Evolutionary conservation across 2,888 invertebrate species (phyloP).

Genomic region (Thelaira solivaga): DNA sequence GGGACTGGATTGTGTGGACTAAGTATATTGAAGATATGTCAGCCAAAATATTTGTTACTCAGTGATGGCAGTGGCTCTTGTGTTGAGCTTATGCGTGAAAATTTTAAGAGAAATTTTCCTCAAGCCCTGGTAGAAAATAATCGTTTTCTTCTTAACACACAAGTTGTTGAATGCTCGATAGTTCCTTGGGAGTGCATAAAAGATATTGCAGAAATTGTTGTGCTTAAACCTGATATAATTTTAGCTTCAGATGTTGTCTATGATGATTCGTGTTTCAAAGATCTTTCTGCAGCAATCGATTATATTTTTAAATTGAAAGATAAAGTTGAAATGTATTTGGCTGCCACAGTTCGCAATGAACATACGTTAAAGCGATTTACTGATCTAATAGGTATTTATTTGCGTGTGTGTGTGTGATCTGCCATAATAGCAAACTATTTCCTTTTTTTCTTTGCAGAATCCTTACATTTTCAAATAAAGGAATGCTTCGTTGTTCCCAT

Average conservation of each 20-base stretch:
- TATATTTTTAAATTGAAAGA: slow-evolving; percentile 72
- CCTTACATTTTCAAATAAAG: slow-evolving; percentile 43
- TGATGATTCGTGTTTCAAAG: slow-evolving; percentile 79
- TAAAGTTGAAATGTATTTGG: slow-evolving; percentile 77
- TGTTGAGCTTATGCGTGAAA: slow-evolving; percentile 80
- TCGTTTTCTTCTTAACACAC: slow-evolving; percentile 14
- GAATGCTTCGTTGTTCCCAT: slow-evolving; percentile 50
- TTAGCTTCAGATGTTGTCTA: slow-evolving; percentile 82
- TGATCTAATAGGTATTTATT: slow-evolving; percentile 78
- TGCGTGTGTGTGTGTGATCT: neutral
- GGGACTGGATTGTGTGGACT: slow-evolving; percentile 87
- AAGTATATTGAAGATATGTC: slow-evolving; percentile 80
- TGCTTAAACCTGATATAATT: slow-evolving; percentile 77
- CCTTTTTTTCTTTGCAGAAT: slow-evolving; percentile 37
- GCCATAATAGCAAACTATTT: neutral
- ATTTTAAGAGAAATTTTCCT: slow-evolving; percentile 81
- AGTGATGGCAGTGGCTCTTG: slow-evolving; percentile 85
- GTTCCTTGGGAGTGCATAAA: slow-evolving; percentile 79
- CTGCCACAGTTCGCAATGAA: slow-evolving; percentile 82
- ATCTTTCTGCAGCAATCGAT: slow-evolving; percentile 77
- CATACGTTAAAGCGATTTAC: slow-evolving; percentile 81
- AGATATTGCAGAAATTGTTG: slow-evolving; percentile 68
- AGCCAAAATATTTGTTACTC: slow-evolving; percentile 79
- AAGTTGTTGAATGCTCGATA: slow-evolving; percentile 45
- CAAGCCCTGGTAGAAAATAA: neutral